Conservation (phyloP, 2,888 invertebrate genomes). For the Danaus chrysippus region DNA sequence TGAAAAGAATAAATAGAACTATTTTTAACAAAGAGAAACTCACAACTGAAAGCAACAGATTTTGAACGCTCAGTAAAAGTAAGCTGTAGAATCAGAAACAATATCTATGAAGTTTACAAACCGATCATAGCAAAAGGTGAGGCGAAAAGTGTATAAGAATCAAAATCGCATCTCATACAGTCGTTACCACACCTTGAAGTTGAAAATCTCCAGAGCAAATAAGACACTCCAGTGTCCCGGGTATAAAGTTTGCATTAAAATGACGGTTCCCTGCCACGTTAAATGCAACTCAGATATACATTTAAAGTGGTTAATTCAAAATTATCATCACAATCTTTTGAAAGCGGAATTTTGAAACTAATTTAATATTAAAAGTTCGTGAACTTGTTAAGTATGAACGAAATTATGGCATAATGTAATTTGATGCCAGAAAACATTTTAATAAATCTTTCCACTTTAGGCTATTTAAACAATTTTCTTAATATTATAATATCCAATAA, state of each 20-base stretch:
- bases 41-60: not conserved
- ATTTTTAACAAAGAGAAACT: not conserved
- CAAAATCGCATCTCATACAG: constrained; percentile 4
- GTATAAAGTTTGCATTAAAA: constrained; percentile 30
- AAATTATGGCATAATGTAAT: constrained; percentile 5
- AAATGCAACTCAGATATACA: constrained; percentile 26
- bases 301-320: constrained; percentile 26
- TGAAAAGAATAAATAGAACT: not conserved
- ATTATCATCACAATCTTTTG: constrained; percentile 24
- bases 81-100: constrained; percentile 4
- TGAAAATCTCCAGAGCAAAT: constrained; percentile 41
- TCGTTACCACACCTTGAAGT: constrained; percentile 31
- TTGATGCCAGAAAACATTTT: constrained; percentile 6
- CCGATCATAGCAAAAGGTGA: constrained; percentile 4
- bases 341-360: constrained; percentile 21
- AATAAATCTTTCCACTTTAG: constrained; percentile 1
- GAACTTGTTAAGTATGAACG: constrained; percentile 3
- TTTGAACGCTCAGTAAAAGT: not conserved
- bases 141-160: too few relatives aligned
- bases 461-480: not conserved
- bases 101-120: constrained; percentile 15
- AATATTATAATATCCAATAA: not conserved
- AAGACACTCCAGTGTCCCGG: constrained; percentile 41
- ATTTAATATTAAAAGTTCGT: constrained; percentile 21
- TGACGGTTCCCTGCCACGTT: constrained; percentile 31